Evolutionary conservation across 2,888 invertebrate genomes (phyloP).

Genomic region (Willowsia nigromaculata): DNA sequence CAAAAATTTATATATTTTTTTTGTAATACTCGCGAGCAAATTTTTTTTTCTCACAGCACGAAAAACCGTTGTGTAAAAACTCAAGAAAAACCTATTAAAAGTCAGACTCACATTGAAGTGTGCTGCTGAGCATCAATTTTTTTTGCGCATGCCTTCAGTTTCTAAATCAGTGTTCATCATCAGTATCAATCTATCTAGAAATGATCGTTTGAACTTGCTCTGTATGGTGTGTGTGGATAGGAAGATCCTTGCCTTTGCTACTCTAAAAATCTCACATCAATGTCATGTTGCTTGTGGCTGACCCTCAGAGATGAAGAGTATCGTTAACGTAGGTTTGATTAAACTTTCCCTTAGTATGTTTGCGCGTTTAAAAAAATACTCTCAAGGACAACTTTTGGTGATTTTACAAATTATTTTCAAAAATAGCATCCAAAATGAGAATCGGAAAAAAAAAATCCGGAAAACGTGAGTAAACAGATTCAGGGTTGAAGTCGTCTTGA

Average conservation of each 20-base stretch:
- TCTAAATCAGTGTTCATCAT: conserved; percentile 30
- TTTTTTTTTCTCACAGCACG: background rate
- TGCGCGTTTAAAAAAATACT: background rate
- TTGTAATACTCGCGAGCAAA: background rate
- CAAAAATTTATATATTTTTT: background rate
- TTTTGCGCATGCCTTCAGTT: conserved; percentile 29
- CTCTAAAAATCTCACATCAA: conserved; percentile 29
- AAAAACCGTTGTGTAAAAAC: conserved; percentile 29
- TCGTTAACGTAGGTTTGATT: background rate
- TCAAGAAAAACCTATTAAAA: background rate
- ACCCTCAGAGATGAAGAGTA: conserved; percentile 29
- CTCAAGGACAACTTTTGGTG: conserved; percentile 28
- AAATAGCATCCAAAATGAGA: too few species aligned
- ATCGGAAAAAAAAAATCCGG: background rate
- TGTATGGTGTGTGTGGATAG: conserved; percentile 20
- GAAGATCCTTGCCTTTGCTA: conserved; percentile 51
- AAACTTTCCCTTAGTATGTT: conserved; percentile 58
- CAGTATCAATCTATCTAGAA: background rate
- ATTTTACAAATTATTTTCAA: too few species aligned
- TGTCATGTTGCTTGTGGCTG: conserved; percentile 46
- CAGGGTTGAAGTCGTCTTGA: background rate
- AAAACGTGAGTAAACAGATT: background rate
- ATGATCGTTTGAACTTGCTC: background rate
- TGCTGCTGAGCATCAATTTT: background rate
- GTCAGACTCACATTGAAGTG: conserved; percentile 3